Base-by-base conservation (phyloP, 2,888 invertebrate genomes). In the Lingula anatina region DNA sequence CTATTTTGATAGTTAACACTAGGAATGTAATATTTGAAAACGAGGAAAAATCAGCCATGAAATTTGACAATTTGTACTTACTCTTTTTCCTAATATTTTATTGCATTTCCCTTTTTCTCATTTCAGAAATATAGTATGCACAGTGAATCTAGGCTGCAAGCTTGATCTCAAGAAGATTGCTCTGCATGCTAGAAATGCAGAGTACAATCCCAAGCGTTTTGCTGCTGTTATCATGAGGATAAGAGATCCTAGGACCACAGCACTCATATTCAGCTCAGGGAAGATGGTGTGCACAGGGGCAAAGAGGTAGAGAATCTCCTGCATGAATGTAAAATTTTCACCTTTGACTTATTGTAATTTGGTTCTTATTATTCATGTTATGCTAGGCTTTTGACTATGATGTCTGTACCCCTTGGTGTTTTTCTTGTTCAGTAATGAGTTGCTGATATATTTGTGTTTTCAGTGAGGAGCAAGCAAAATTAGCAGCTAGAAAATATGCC, bases 201-300 rank as follows among this genome's bases (percentile, higher is more conserved):
- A 99, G 78, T 99, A 97, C 74, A 99, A 99, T 78, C 97, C 97
- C 7, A 97, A 97, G 79, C 87, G 97, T 69, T 99, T 99, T 81
- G 95, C 96, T 45, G 97, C 97, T 36, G 96, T 99, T 3, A 97
- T 99, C 49, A 99, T 99, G 97, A 78, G 86, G 66, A 86, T 87
- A 61, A 83, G 96, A 70, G 96, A 89, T 44, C 83, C 83, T 0
- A 68, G 83, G 46, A 97, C 89, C 1, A 89, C 89, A 1, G 89
- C 89, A 18, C 78, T 90, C 4, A 89, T 89, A 52, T 89, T 89
- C 68, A 87, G 86, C 58, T 88, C 88, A 9, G 89, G 89, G 1
- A 90, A 89, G 80, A 89, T 89, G 88, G 89, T 89, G 4, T 89
- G 89, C 71, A 89, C 89, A 1, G 89, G 89, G 35, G 89, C 89